A percentile compares a stretch with the other conserved stretches of the same genome.
phyloP scores from a whole-genome alignment of 1,140 invertebrate genomes.

The Drosophila bocqueti region DNA sequence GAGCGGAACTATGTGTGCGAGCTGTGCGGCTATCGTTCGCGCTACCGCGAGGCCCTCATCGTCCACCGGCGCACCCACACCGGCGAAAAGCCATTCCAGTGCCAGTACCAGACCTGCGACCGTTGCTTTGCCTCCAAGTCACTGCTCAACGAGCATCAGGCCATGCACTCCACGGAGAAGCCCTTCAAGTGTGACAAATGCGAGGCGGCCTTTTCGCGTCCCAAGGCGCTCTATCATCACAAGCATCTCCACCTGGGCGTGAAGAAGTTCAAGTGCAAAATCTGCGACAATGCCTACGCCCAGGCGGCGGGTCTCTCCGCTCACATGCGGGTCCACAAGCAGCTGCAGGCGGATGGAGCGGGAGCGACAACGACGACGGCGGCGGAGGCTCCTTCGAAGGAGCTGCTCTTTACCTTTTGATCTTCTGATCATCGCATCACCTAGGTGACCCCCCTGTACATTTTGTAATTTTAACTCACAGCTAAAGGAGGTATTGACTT shows the following conservation, averaged over 20 bases:
- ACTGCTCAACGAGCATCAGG: constrained; percentile 86
- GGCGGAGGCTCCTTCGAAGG: background rate
- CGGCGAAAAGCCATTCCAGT: constrained; percentile 96
- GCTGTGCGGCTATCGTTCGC: constrained; percentile 72
- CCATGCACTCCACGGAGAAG: constrained; percentile 92
- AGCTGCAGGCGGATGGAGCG: constrained; percentile 30
- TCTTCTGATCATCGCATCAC: background rate
- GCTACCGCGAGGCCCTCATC: constrained; percentile 92
- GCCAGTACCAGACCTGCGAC: constrained; percentile 60
- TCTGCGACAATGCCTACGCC: constrained; percentile 82
- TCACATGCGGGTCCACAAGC: constrained; percentile 76
- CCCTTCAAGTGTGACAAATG: constrained; percentile 91
- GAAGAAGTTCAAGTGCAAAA: constrained; percentile 92
- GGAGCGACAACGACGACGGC: background rate
- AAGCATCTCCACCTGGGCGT: constrained; percentile 92
- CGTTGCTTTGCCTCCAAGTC: constrained; percentile 75
- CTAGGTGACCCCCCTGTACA: background rate
- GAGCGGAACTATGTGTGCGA: constrained; percentile 77
- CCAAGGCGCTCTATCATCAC: constrained; percentile 94
- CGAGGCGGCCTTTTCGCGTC: constrained; percentile 92
- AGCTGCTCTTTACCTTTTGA: constrained; percentile 30
- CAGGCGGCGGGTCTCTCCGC: constrained; percentile 77
- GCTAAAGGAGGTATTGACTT: too few species aligned
- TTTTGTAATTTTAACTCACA: background rate
- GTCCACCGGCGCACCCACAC: constrained; percentile 98